phyloP scores from a whole-genome alignment of 1,140 invertebrate species.

The Heliconius congener region DNA sequence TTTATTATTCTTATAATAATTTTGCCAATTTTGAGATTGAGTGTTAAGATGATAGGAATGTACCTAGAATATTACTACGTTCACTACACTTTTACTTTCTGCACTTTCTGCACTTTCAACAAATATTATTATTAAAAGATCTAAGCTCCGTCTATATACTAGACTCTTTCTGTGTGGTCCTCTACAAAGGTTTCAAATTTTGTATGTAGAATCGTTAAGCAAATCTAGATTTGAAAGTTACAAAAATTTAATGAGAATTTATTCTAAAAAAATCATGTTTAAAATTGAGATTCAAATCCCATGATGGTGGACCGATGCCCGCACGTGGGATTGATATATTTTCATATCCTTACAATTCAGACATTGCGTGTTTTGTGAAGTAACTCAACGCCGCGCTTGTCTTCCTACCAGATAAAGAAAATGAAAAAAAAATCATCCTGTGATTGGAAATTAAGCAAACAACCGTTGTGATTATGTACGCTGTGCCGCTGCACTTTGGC shows the following conservation, averaged over 20 bases:
- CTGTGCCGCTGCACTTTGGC: no score
- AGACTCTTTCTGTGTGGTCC: background rate
- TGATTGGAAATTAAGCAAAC: background rate
- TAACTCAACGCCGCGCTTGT: background rate
- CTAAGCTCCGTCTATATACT: background rate
- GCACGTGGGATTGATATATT: background rate
- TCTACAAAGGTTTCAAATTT: background rate
- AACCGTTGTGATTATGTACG: no score
- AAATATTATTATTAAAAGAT: background rate
- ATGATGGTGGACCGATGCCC: background rate
- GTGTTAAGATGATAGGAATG: no score
- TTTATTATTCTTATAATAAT: no score
- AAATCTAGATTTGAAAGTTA: background rate
- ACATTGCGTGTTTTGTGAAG: background rate
- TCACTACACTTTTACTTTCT: no score
- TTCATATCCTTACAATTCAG: background rate
- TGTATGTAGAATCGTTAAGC: background rate
- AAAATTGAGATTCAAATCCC: no score
- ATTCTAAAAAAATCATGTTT: no score
- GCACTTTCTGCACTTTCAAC: background rate
- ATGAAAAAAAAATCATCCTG: background rate
- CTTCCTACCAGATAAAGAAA: no score
- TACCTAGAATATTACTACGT: no score
- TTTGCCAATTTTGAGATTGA: no score
- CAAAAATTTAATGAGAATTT: background rate